phyloP scores from a whole-genome alignment of 2,797 vertebrate species.

The Manis pentadactyla region DNA sequence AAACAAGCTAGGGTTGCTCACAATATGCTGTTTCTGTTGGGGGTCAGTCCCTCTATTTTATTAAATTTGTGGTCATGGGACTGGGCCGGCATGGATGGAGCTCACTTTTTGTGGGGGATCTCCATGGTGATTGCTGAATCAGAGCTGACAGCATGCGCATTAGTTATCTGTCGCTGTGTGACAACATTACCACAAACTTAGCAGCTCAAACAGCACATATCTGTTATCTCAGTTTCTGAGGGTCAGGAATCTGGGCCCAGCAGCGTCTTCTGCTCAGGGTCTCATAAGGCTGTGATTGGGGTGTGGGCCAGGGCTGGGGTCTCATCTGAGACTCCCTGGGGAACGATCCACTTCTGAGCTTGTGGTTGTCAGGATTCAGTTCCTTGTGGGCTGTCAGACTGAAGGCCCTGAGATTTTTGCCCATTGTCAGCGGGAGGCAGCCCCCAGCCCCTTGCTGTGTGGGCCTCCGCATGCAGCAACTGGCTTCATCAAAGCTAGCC shows the following conservation, averaged over 20 bases:
- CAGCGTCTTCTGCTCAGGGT: not conserved
- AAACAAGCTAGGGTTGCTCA: not conserved
- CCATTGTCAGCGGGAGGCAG: not conserved
- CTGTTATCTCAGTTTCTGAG: accelerated
- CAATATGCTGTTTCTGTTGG: accelerated
- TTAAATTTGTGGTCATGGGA: not conserved
- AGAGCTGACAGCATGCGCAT: accelerated
- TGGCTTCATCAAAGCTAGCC: not conserved
- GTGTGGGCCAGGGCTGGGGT: not conserved
- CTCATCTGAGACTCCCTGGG: not conserved
- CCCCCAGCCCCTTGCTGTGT: not conserved
- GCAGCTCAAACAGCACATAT: not conserved
- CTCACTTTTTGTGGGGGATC: accelerated
- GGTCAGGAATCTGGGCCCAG: not conserved
- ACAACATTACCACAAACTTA: not conserved
- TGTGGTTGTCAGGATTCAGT: not conserved
- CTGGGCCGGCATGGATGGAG: accelerated
- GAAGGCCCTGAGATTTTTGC: not conserved
- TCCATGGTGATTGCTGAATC: not conserved
- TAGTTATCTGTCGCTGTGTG: accelerated
- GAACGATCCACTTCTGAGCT: not conserved
- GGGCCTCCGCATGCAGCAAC: not conserved
- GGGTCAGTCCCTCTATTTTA: accelerated
- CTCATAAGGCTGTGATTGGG: not conserved
- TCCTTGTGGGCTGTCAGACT: not conserved